These are phyloP conservation scores for Psix sp. DNA, from an alignment of 1,140 invertebrate genomes.

Conservation along the genomic window DNA sequence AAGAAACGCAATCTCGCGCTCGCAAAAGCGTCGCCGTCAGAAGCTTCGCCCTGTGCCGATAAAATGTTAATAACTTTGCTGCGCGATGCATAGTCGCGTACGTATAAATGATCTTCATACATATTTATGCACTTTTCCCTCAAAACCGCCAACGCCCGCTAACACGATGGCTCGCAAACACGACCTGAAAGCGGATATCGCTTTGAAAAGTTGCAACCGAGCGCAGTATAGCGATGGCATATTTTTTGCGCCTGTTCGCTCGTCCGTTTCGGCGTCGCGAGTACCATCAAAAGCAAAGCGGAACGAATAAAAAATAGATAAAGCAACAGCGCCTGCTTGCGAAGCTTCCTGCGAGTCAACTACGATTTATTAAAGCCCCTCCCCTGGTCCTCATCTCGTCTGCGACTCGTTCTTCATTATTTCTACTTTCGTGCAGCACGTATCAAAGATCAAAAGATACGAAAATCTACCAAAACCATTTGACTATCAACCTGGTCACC, in stretches of 20 bases:
- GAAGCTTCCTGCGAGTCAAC: slow-evolving; percentile 51
- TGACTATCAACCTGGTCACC: slow-evolving; percentile 48
- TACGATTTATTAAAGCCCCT: slow-evolving; percentile 52
- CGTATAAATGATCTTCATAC: slow-evolving; percentile 76
- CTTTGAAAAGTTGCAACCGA: slow-evolving; percentile 72
- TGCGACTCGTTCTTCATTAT: slow-evolving; percentile 39
- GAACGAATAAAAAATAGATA: slow-evolving; percentile 60
- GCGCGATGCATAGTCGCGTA: slow-evolving; percentile 55
- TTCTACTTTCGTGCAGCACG: slow-evolving; percentile 30
- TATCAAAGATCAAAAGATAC: slow-evolving; percentile 52
- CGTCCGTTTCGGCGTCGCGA: slow-evolving; percentile 45
- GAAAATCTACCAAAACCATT: slow-evolving; percentile 53
- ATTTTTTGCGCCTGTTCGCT: slow-evolving; percentile 49
- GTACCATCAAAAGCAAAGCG: slow-evolving; percentile 63
- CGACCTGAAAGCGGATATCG: slow-evolving; percentile 71
- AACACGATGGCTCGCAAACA: slow-evolving; percentile 71
- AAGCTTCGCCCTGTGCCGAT: slow-evolving; percentile 58
- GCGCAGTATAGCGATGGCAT: slow-evolving; percentile 54
- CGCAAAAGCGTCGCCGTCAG: slow-evolving; percentile 12
- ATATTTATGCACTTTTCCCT: slow-evolving; percentile 76
- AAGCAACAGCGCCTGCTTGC: slow-evolving; percentile 48
- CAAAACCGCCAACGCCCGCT: slow-evolving; percentile 70
- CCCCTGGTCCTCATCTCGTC: slow-evolving; percentile 1
- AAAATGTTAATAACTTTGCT: slow-evolving; percentile 72
- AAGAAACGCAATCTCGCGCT: background rate